A percentile compares a stretch with the other conserved stretches of the same genome.
Conservation (phyloP, 2,888 invertebrate species). For the Nemotelus pantherinus region DNA sequence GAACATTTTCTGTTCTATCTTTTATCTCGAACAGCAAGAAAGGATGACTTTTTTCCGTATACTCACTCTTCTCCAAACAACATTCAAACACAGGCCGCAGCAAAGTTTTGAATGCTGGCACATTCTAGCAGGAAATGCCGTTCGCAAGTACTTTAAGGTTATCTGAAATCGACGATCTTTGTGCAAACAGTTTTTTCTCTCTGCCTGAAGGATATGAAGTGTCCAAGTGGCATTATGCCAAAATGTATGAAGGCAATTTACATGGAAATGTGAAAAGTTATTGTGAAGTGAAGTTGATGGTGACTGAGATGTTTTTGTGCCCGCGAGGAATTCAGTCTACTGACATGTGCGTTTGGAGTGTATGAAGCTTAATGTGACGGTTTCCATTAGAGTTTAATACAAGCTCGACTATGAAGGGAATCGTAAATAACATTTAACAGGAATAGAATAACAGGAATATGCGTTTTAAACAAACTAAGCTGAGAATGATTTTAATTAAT, state of each 20-base stretch:
- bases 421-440: too few relatives aligned
- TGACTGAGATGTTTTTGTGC: not conserved
- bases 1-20: not conserved
- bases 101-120: not conserved
- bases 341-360: too few relatives aligned
- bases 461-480: too few relatives aligned
- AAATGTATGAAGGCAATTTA: conserved; percentile 20
- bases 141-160: conserved; percentile 20
- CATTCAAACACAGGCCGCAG: not conserved
- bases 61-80: not conserved
- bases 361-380: too few relatives aligned
- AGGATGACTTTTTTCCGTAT: not conserved
- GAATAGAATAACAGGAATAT: too few relatives aligned
- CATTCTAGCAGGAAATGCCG: not conserved
- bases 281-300: not conserved
- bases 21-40: conserved; percentile 15
- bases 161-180: conserved; percentile 34
- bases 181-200: conserved; percentile 4
- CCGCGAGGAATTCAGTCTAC: too few relatives aligned
- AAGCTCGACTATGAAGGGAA: too few relatives aligned
- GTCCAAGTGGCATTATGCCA: conserved; percentile 35
- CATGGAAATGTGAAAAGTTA: conserved; percentile 4
- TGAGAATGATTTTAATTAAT: too few relatives aligned
- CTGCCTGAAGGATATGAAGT: conserved; percentile 10
- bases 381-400: too few relatives aligned